Evolutionary conservation across 2,113 vertebrate species (phyloP).

Genomic region (Lycaon pictus): DNA sequence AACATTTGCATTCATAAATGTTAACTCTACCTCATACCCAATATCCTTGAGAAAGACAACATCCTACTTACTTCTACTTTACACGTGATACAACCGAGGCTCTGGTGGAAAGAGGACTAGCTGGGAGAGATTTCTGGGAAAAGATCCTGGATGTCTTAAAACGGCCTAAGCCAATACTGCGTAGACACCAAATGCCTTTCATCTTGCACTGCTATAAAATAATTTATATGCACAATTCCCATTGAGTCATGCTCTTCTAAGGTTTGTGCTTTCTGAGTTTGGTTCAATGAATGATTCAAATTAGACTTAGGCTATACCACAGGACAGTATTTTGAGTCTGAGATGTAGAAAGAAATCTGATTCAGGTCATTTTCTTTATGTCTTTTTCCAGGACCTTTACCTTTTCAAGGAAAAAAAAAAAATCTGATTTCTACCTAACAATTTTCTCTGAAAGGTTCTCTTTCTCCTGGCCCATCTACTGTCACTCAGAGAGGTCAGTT

Average conservation of each 20-base stretch:
- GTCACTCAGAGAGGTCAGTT: slow-evolving; percentile 16
- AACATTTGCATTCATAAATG: not conserved
- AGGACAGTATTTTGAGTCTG: not conserved
- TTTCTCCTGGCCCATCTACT: not conserved
- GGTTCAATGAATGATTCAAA: not conserved
- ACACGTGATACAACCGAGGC: not conserved
- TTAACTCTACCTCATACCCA: not conserved
- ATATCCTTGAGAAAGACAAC: not conserved
- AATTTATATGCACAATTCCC: not conserved
- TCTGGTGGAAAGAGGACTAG: not conserved
- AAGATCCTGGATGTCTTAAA: not conserved
- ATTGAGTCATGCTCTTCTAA: not conserved
- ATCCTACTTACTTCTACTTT: not conserved
- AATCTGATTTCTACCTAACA: not conserved
- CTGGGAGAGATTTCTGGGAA: not conserved
- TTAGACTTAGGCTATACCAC: not conserved
- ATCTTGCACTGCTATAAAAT: not conserved
- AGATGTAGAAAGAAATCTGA: not conserved
- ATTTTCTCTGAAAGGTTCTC: not conserved
- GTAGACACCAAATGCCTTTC: not conserved
- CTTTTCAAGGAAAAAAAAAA: not conserved
- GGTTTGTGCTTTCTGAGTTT: not conserved
- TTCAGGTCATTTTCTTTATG: slow-evolving; percentile 28
- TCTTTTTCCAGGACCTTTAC: slow-evolving; percentile 10
- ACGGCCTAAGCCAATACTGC: not conserved